Evolutionary conservation across 2,888 invertebrate species (phyloP).

Genomic region (Hirtodrosophila histrioides): DNA sequence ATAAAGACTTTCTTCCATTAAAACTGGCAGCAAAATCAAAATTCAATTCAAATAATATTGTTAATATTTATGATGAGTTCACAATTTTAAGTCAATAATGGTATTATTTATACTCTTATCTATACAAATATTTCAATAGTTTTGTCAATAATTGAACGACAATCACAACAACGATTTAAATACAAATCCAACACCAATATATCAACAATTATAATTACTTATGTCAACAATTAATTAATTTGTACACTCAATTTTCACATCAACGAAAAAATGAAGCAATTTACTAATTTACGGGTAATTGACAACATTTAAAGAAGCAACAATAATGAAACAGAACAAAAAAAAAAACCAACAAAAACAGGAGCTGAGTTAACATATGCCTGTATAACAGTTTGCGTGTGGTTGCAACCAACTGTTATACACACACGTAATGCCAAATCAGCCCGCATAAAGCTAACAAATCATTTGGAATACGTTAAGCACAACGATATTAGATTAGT

Average conservation of each 20-base stretch:
- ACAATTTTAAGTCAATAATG: slow-evolving; percentile 16
- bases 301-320: slow-evolving; percentile 45
- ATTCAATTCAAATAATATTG: background rate
- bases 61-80: slow-evolving; percentile 4
- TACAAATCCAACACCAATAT: slow-evolving; percentile 55
- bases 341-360: background rate
- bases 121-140: slow-evolving; percentile 23
- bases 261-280: slow-evolving; percentile 13
- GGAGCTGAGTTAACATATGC: slow-evolving; percentile 10
- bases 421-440: slow-evolving; percentile 27
- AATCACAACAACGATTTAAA: slow-evolving; percentile 64
- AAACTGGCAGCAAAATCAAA: slow-evolving; percentile 17
- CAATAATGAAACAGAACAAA: slow-evolving; percentile 20
- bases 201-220: slow-evolving; percentile 2
- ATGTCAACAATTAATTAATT: slow-evolving; percentile 14
- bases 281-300: slow-evolving; percentile 34
- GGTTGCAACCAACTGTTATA: slow-evolving; percentile 19
- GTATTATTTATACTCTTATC: slow-evolving; percentile 25
- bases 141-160: slow-evolving; percentile 48
- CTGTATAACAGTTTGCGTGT: slow-evolving; percentile 19
- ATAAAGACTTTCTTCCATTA: background rate
- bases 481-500: slow-evolving; percentile 64
- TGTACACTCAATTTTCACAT: slow-evolving; percentile 25
- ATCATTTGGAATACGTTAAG: slow-evolving; percentile 74
- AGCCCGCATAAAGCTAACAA: slow-evolving; percentile 41